These are phyloP conservation scores for Cydia splendana DNA, from an alignment of 1,140 invertebrate genomes.

Conservation along the genomic window DNA sequence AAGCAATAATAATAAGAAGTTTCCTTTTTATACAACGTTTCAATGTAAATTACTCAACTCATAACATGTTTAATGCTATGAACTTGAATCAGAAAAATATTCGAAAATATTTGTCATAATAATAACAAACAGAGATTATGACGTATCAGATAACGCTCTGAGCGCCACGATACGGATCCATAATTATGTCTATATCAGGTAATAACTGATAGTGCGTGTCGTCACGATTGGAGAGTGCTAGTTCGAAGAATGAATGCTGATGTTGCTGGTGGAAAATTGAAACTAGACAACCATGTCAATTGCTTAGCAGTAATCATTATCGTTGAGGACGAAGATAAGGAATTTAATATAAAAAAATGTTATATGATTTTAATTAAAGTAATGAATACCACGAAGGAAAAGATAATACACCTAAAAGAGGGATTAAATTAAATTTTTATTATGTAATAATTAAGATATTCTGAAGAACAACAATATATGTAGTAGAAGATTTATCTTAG, in stretches of 20 bases:
- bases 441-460: neutral
- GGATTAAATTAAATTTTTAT: neutral
- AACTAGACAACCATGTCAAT: neutral
- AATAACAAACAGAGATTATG: slow-evolving; percentile 17
- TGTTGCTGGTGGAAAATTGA: neutral
- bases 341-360: neutral
- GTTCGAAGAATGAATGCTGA: neutral
- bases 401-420: no score
- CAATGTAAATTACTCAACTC: no score
- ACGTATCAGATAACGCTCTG: slow-evolving; percentile 2
- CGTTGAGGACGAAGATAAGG: neutral
- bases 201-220: slow-evolving; percentile 11
- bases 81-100: neutral
- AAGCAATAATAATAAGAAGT: no score
- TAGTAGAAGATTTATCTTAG: neutral
- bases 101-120: neutral
- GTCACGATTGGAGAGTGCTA: neutral
- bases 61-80: no score
- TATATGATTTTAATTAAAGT: no score
- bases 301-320: neutral
- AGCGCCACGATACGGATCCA: neutral
- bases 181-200: slow-evolving; percentile 29
- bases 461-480: neutral
- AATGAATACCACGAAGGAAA: no score
- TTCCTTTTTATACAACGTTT: no score